phyloP scores from a whole-genome alignment of 2,797 vertebrate species.

The Serranus cabrilla region DNA sequence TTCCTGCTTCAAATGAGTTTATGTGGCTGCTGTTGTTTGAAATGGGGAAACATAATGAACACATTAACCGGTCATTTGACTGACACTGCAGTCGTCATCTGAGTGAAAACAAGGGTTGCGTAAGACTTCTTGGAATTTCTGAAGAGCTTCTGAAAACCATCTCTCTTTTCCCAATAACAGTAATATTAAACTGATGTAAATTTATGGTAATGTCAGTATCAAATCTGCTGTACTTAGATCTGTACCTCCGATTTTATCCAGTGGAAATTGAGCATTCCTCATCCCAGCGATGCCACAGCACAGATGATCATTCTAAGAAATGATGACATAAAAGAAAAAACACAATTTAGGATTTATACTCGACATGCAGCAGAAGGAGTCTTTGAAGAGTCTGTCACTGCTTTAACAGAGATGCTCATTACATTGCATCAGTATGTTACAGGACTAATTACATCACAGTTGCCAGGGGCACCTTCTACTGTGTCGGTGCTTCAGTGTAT shows the following conservation, averaged over 20 bases:
- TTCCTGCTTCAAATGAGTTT: background rate
- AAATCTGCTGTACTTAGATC: background rate
- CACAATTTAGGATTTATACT: background rate
- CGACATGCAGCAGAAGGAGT: background rate
- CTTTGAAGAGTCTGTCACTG: background rate
- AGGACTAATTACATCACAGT: conserved; percentile 39
- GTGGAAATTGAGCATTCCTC: background rate
- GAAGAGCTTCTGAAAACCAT: background rate
- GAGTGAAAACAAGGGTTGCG: conserved; percentile 16
- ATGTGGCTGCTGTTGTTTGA: conserved; percentile 10
- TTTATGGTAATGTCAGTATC: background rate
- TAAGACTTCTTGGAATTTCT: conserved; percentile 18
- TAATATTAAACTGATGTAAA: background rate
- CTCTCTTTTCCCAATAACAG: background rate
- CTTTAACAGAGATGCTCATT: conserved; percentile 15
- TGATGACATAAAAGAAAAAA: background rate
- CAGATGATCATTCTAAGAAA: background rate
- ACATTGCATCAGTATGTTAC: conserved; percentile 25
- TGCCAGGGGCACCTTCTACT: conserved; percentile 12
- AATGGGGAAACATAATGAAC: background rate
- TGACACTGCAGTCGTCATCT: background rate
- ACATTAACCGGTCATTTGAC: conserved; percentile 13
- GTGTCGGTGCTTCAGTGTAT: background rate
- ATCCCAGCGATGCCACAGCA: background rate
- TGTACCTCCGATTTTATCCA: background rate